phyloP scores from a whole-genome alignment of 2,888 invertebrate genomes.

The Imbricaverruca yamaguchii region DNA sequence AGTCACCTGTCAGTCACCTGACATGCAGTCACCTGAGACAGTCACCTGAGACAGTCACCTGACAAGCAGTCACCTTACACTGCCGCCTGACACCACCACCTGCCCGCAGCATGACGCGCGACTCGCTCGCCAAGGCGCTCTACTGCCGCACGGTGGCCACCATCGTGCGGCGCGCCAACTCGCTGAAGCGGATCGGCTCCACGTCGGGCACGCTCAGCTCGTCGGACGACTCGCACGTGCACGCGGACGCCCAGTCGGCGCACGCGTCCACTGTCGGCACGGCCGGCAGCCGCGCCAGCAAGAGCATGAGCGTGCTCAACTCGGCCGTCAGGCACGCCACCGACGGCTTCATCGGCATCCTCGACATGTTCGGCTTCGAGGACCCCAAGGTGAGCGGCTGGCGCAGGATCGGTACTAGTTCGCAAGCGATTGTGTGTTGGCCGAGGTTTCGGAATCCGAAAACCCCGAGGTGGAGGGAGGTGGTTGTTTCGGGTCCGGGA shows the following conservation, averaged over 20 bases:
- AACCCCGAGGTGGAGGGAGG: too few species aligned
- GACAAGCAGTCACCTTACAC: too few species aligned
- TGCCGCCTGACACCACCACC: neutral
- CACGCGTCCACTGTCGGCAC: constrained; percentile 74
- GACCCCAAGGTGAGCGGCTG: constrained; percentile 57
- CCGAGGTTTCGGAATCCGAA: too few species aligned
- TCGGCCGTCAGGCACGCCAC: constrained; percentile 88
- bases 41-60: too few species aligned
- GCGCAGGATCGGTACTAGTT: neutral
- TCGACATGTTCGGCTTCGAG: constrained; percentile 96
- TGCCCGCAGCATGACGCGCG: constrained; percentile 63
- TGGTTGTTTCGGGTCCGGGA: too few species aligned
- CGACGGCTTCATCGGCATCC: constrained; percentile 88
- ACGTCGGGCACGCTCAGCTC: constrained; percentile 61
- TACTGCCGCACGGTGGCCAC: constrained; percentile 92
- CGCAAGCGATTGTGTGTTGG: too few species aligned
- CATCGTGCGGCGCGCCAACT: constrained; percentile 85
- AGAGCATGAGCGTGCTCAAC: constrained; percentile 84
- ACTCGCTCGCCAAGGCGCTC: constrained; percentile 81
- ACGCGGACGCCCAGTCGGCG: constrained; percentile 58
- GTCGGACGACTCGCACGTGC: constrained; percentile 16
- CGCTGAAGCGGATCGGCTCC: constrained; percentile 70
- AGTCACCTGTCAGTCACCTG: too few species aligned
- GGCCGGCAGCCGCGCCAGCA: constrained; percentile 60
- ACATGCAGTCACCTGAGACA: too few species aligned